These are phyloP conservation scores for Protodeltote pygarga DNA, from an alignment of 2,888 invertebrate genomes.

Conservation along the genomic window DNA sequence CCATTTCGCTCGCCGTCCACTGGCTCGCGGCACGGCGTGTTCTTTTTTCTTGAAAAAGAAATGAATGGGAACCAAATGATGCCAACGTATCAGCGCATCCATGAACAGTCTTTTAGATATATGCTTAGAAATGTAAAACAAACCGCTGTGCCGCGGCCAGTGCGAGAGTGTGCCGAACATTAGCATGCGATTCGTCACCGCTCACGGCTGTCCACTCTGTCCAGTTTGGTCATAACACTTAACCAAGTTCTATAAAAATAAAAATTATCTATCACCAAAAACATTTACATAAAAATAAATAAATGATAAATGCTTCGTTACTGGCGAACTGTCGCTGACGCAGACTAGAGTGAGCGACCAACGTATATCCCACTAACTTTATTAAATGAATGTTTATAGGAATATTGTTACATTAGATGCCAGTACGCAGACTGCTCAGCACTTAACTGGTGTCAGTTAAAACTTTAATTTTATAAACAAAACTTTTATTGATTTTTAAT, in stretches of 20 bases:
- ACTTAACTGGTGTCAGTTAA: too few species aligned
- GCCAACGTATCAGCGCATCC: too few species aligned
- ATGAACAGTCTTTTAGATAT: background rate
- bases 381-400: background rate
- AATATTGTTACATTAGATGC: background rate
- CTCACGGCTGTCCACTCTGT: background rate
- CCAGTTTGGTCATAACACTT: conserved; percentile 19
- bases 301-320: conserved; percentile 56
- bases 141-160: background rate
- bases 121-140: background rate
- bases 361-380: background rate
- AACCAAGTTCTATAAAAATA: conserved; percentile 46
- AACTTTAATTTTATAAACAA: too few species aligned
- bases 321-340: conserved; percentile 19
- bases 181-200: background rate
- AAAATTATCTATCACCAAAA: conserved; percentile 48
- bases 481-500: conserved; percentile 2
- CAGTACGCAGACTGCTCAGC: too few species aligned
- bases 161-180: background rate
- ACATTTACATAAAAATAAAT: conserved; percentile 51
- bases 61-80: too few species aligned
- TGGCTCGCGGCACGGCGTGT: too few species aligned
- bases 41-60: too few species aligned
- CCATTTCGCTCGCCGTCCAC: too few species aligned
- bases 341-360: too few species aligned